Percentiles rank a stretch among this genome's conserved stretches.
phyloP scores from a whole-genome alignment of 2,888 invertebrate species.

The Agrotis exclamationis region DNA sequence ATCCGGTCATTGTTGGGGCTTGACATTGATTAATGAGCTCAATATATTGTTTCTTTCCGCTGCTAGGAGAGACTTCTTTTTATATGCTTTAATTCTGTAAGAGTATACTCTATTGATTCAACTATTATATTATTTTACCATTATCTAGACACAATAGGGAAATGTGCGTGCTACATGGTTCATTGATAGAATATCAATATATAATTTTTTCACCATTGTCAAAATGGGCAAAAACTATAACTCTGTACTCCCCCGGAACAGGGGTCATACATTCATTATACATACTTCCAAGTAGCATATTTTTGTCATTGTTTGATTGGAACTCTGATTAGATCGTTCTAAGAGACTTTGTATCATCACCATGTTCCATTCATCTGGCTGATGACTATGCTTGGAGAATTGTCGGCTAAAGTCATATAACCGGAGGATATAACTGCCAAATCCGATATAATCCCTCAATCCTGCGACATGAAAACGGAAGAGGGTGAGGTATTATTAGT shows the following conservation, averaged over 20 bases:
- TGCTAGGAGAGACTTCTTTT: conserved; percentile 65
- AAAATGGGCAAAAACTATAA: background rate
- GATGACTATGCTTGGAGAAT: conserved; percentile 7
- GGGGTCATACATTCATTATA: conserved; percentile 5
- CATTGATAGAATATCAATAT: background rate
- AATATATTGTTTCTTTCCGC: conserved; percentile 78
- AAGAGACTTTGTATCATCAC: background rate
- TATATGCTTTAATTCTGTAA: conserved; percentile 48
- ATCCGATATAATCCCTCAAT: conserved; percentile 42
- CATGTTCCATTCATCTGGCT: background rate
- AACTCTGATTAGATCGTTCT: background rate
- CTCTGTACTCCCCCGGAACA: background rate
- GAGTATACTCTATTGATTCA: conserved; percentile 9
- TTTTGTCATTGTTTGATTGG: background rate
- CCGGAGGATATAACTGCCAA: conserved; percentile 17
- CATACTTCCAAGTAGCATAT: background rate
- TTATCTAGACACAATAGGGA: background rate
- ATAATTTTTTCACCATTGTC: background rate
- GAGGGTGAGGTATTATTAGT: conserved; percentile 38
- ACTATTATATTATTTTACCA: background rate
- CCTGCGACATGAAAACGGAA: conserved; percentile 18
- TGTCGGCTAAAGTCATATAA: conserved; percentile 30
- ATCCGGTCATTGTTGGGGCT: conserved; percentile 79
- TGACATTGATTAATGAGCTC: conserved; percentile 82
- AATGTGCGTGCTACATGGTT: too few relatives aligned